Base-by-base conservation (phyloP, 2,113 vertebrate genomes). In the zebrafish (Danio rerio) region DNA sequence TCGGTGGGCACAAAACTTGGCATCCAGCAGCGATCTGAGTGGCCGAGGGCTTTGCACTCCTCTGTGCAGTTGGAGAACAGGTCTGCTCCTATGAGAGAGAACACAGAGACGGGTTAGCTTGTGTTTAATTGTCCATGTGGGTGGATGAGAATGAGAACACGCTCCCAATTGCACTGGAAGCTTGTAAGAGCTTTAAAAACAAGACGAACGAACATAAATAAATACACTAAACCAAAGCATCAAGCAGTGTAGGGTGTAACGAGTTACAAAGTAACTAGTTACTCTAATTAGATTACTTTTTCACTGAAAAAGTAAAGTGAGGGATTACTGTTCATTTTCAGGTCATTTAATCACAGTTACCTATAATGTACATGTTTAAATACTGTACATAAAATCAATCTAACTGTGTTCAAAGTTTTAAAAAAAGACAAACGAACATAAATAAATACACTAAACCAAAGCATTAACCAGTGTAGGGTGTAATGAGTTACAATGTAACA, bases 1-100 rank as follows among this genome's bases (percentile, higher is more conserved):
- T 99, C 98, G 0, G 97, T 93, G 62, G 97, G 94, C 88, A 98
- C 94, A 83, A 99, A 99, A 88, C 96, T 96, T 79, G 98, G 98
- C 98, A 99, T 99, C 98, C 98, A 99, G 94, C 98, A 99, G 90
- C 98, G 95, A 87, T 99, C 98, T 0, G 98, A 99, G 93, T 99
- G 97, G 89, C 98, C 98, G 88, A 99, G 93, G 5, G 97, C 98
- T 94, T 99, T 99, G 89, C 98, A 99, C 92, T 99, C 98, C 91
- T 99, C 97, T 0, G 98, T 99, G 93, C 98, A 99, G 91, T 99
- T 99, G 85, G 97, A 99, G 93, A 99, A 99, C 85, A 99, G 95
- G 90, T 99, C 98, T 82, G 96, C 94, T 68, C 96, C 98, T 99
- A 86, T 11, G 50, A 59, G 84, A 40, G 52, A 52, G 40, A 85